Conservation (phyloP, 1,140 invertebrate species). For the Xylocopa sonorina region DNA sequence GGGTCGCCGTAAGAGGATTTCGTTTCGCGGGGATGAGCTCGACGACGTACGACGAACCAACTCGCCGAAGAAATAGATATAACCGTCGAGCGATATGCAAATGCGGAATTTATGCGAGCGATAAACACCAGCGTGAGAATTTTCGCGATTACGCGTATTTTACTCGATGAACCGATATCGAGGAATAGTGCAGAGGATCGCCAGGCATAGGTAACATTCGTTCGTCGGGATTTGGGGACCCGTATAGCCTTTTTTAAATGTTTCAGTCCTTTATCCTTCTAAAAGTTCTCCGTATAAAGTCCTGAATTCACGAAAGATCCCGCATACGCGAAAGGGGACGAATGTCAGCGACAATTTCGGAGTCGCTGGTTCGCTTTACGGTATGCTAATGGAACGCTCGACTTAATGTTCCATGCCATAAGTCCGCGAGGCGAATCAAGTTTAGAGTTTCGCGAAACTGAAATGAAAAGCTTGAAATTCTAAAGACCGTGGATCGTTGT, state of each 20-base stretch:
- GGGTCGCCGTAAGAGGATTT: neutral
- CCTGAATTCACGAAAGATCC: too few species aligned
- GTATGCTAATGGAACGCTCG: neutral
- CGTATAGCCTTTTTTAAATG: too few species aligned
- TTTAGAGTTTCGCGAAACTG: neutral
- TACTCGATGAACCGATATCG: neutral
- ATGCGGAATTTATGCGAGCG: too few species aligned
- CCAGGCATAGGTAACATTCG: too few species aligned
- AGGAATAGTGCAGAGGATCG: too few species aligned
- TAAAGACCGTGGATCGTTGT: neutral
- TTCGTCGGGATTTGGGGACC: too few species aligned
- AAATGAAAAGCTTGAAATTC: neutral
- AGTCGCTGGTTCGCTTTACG: neutral
- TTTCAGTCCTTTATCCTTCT: too few species aligned
- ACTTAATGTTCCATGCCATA: neutral
- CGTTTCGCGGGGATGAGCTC: neutral
- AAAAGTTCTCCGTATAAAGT: too few species aligned
- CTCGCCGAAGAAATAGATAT: neutral
- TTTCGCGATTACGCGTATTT: neutral
- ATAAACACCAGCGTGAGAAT: too few species aligned
- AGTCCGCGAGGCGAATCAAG: neutral
- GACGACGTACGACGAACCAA: neutral
- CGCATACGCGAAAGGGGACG: neutral
- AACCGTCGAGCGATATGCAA: neutral
- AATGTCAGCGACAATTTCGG: neutral